Conservation (phyloP, 1,140 invertebrate genomes). For the Aricia agestis region DNA sequence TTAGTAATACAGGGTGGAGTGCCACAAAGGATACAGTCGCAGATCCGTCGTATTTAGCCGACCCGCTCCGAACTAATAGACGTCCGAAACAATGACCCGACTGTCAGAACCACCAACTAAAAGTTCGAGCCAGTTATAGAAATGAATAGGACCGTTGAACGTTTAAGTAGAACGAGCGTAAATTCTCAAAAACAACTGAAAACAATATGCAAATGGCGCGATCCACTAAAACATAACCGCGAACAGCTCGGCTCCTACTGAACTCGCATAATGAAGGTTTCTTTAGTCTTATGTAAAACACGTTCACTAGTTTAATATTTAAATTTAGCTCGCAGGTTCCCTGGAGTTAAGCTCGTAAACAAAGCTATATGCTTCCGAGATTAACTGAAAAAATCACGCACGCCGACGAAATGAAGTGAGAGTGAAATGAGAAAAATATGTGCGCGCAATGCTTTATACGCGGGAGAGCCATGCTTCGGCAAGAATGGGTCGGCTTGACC, state of each 20-base stretch:
- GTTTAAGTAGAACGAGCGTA: slow-evolving; percentile 45
- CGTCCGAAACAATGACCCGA: slow-evolving; percentile 4
- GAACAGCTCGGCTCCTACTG: slow-evolving; percentile 30
- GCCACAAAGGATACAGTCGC: not conserved
- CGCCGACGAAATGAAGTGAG: slow-evolving; percentile 8
- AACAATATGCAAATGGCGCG: slow-evolving; percentile 58
- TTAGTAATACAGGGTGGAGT: not conserved
- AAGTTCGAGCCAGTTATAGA: slow-evolving; percentile 10
- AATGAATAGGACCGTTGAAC: slow-evolving; percentile 37
- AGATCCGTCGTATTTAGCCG: not conserved
- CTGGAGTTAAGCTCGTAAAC: slow-evolving; percentile 15
- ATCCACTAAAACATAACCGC: slow-evolving; percentile 33
- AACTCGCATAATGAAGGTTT: slow-evolving; percentile 43
- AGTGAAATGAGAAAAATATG: not conserved
- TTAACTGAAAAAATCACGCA: slow-evolving; percentile 15
- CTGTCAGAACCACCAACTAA: slow-evolving; percentile 1
- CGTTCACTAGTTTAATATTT: slow-evolving; percentile 22
- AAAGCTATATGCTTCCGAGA: slow-evolving; percentile 10
- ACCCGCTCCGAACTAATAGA: not conserved
- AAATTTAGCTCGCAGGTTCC: slow-evolving; percentile 4
- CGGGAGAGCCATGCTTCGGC: no score
- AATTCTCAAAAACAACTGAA: slow-evolving; percentile 58
- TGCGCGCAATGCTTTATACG: not conserved
- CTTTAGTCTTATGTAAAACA: slow-evolving; percentile 34
- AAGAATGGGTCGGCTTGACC: no score